Evolutionary conservation across 2,797 vertebrate genomes (phyloP).

Genomic region (Mus caroli): DNA sequence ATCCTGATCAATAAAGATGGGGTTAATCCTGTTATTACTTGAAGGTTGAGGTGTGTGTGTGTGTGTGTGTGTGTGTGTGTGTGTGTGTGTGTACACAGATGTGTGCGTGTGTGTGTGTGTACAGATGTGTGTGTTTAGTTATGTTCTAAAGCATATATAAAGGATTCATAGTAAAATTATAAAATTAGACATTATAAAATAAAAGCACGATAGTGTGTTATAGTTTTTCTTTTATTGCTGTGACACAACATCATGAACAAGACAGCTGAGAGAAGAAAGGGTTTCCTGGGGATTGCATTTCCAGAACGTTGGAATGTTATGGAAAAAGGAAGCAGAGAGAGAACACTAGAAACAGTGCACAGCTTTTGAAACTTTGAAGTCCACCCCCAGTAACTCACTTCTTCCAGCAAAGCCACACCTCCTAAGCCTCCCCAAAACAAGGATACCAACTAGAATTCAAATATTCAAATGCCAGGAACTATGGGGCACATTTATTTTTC

Average conservation of each 20-base stretch:
- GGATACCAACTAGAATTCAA: background rate
- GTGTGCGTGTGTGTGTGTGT: background rate
- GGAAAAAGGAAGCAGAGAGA: background rate
- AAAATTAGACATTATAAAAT: constrained; percentile 1
- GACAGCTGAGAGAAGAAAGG: background rate
- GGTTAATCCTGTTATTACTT: background rate
- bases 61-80: background rate
- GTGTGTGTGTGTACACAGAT: background rate
- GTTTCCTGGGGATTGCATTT: background rate
- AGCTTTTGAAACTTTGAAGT: background rate
- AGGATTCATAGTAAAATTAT: background rate
- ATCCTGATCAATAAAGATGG: constrained; percentile 13
- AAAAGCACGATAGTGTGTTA: background rate
- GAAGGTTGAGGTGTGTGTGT: background rate
- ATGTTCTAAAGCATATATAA: background rate
- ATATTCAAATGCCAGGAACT: background rate
- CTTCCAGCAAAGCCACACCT: background rate
- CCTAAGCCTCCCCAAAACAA: background rate
- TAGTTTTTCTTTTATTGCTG: background rate
- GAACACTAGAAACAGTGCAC: background rate
- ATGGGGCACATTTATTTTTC: background rate
- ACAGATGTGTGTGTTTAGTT: background rate
- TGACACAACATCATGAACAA: background rate
- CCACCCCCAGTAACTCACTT: background rate
- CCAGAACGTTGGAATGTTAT: background rate